phyloP scores from a whole-genome alignment of 64 coral and sea anemone species.

The Montipora efflorescens region DNA sequence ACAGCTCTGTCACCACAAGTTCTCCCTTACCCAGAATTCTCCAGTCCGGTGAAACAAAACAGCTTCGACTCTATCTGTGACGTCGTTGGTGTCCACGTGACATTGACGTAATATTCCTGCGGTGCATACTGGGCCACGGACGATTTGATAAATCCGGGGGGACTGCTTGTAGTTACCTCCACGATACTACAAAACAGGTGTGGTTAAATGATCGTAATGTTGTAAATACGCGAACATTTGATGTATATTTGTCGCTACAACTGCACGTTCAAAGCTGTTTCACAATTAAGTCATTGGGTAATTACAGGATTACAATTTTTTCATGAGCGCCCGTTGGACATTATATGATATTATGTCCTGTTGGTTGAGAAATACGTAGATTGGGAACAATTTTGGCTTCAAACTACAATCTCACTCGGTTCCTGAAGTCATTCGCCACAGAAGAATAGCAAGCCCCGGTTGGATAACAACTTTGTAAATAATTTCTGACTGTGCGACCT shows the following conservation, averaged over 20 bases:
- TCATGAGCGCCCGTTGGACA: too few species aligned
- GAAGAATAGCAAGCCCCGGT: too few species aligned
- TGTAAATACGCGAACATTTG: not conserved
- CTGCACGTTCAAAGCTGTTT: not conserved
- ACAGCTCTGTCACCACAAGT: not conserved
- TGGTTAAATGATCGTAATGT: not conserved
- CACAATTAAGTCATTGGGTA: too few species aligned
- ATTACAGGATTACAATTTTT: too few species aligned
- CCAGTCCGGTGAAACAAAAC: slow-evolving; percentile 69
- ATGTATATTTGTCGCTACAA: not conserved
- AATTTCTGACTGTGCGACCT: too few species aligned
- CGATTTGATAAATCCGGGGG: slow-evolving; percentile 57
- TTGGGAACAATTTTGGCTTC: too few species aligned
- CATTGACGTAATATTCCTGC: slow-evolving; percentile 69
- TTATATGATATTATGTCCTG: too few species aligned
- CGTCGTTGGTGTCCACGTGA: slow-evolving; percentile 61
- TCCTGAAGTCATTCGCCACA: too few species aligned
- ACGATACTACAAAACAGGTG: slow-evolving; percentile 20
- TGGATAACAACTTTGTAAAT: too few species aligned
- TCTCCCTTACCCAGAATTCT: slow-evolving; percentile 37
- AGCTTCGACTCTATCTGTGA: slow-evolving; percentile 49
- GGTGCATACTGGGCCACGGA: slow-evolving; percentile 43
- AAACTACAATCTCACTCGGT: too few species aligned
- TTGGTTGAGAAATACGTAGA: too few species aligned
- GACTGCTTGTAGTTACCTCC: slow-evolving; percentile 64